Base-by-base conservation (phyloP, 2,113 vertebrate species). In the Eulemur macaco region DNA sequence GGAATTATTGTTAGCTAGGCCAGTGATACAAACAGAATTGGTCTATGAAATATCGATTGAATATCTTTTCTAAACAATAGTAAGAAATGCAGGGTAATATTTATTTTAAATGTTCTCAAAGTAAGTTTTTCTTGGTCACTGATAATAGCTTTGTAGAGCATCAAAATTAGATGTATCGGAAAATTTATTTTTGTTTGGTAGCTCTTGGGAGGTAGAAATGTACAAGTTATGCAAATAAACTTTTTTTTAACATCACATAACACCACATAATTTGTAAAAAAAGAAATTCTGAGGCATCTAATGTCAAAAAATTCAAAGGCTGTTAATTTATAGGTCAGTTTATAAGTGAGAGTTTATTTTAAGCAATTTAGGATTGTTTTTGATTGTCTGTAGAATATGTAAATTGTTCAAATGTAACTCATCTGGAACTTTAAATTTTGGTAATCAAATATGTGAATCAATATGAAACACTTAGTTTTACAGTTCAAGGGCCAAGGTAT, bases 141-240 rank as follows among this genome's bases (percentile, higher is more conserved):
- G 21, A 96, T 31, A 93, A 88, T 76, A 89, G 42, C 50, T 78
- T 47, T 78, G 69, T 74, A 92, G 39, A 81, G 31, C 37, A 6
- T 52, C 52, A 81, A 89, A 71, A 81, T 95, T 73, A 90, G 63
- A 80, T 83, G 34, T 94, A 73, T 91, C 14, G 34, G 90, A 89
- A 95, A 90, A 64, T 97, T 95, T 97, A 97, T 96, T 97, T 97
- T 96, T 95, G 42, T 95, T 97, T 97, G 84, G 58, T 82, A 34
- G 21, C 42, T 97, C 52, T 10, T 87, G 92, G 77, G 89, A 85
- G 45, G 8, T 77, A 95, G 63, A 95, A 56, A 12, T 63, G 82
- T 71, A 91, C 69, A 83, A 90, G 52, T 90, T 93, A 97, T 97
- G 96, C 95, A 97, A 97, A 97, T 96, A 52, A 85, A 14, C 37